phyloP scores from a whole-genome alignment of 2,888 invertebrate species.

The Eubasilissa splendida region DNA sequence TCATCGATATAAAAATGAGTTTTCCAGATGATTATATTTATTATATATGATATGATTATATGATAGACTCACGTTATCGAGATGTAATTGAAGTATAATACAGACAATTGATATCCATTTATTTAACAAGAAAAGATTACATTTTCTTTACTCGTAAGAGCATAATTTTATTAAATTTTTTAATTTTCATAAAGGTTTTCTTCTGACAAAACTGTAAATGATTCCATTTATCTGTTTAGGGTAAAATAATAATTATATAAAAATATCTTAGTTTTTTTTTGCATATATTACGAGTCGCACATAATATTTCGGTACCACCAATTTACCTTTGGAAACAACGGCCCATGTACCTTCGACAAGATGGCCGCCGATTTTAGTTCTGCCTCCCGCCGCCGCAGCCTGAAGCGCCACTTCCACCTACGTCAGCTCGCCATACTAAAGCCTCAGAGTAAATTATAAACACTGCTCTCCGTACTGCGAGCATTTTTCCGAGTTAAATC shows the following conservation, averaged over 20 bases:
- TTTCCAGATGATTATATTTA: too few relatives aligned
- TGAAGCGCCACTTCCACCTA: slow-evolving; percentile 64
- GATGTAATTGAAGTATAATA: too few relatives aligned
- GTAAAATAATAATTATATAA: not conserved
- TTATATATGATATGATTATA: too few relatives aligned
- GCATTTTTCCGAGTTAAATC: slow-evolving; percentile 61
- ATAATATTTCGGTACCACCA: slow-evolving; percentile 6
- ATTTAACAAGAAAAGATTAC: too few relatives aligned
- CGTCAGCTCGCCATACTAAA: slow-evolving; percentile 62
- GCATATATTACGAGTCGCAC: slow-evolving; percentile 33
- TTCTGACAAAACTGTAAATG: too few relatives aligned
- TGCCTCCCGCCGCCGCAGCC: slow-evolving; percentile 63
- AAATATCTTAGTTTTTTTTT: not conserved
- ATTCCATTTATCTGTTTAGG: too few relatives aligned
- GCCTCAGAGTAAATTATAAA: slow-evolving; percentile 63
- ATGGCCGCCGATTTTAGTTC: slow-evolving; percentile 71
- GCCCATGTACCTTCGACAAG: slow-evolving; percentile 63
- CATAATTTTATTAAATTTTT: too few relatives aligned
- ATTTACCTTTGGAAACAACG: slow-evolving; percentile 44
- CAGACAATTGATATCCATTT: too few relatives aligned
- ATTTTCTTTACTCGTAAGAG: too few relatives aligned
- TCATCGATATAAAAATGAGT: too few relatives aligned
- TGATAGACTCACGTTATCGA: too few relatives aligned
- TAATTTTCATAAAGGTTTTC: too few relatives aligned
- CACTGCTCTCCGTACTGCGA: slow-evolving; percentile 64